Evolutionary conservation across 1,140 invertebrate species (phyloP), one percentile per base, ranked within the genome.

Genomic region (Maconellicoccus hirsutus): DNA sequence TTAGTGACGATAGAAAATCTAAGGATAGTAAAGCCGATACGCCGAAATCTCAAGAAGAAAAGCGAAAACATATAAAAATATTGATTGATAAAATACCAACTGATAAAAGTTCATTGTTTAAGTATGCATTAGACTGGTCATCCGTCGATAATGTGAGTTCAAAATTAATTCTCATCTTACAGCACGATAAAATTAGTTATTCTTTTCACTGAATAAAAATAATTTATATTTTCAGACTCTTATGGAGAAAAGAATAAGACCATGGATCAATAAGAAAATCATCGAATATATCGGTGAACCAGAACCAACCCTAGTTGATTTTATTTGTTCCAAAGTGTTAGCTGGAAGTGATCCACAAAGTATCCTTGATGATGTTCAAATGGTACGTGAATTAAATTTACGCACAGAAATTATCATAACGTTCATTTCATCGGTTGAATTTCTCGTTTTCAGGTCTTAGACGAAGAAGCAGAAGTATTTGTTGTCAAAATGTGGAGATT

Each of bases 401-500:
- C n/a, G n/a, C n/a, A n/a, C n/a, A n/a, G n/a, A n/a, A 33, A 33
- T 33, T 12, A 33, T 12, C 29, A 33, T 33, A 6, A 33, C 29
- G 29, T 33, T 6, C 3, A 33, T 33, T 33, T 33, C 29, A 6
- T 6, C 29, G 29, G 12, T 33, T 23, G 19, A 8, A 25, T 26
- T 66, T 66, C 8, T 25, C 61, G 61, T 14, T 23, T 23, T 23
- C n/a, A 96, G 94, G 93, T 98, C 75, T 83, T 99, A 75, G 97
- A 98, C 80, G 96, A 99, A 80, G 97, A 99, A 82, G 96, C 97
- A 7, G 96, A 99, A 85, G 94, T 98, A 70, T 99, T 99, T 85
- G 95, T 98, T 75, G 94, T 98, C 42, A 99, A 99, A 87, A 96
- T 99, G 93, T 99, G 96, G 97, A 86, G 97, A 77, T 85, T 99